Evolutionary conservation across 1,140 invertebrate species (phyloP), one percentile per base, ranked within the genome.

Genomic region (Procambarus clarkii): DNA sequence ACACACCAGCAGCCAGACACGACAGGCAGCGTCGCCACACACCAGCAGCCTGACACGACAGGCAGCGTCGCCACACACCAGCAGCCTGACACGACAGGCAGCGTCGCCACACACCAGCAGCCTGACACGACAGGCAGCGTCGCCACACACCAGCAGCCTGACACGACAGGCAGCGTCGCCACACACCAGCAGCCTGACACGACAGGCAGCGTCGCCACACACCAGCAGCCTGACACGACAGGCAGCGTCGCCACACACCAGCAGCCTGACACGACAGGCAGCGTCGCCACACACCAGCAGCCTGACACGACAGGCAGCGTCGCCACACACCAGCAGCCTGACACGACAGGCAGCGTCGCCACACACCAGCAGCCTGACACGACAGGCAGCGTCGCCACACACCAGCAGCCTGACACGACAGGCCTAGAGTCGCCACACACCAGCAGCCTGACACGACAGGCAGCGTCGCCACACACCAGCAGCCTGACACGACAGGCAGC

Each of bases 1-100:
- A 34, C 34, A 34, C 79, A 50, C 58, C 77, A 80, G 89, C 86
- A 91, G 86, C 86, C 82, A 86, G 89, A 91, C 89, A 91, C 86
- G 89, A 69, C 34, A 34, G 34, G 34, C 34, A 34, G 34, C 0
- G 34, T 0, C 34, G 34, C 34, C 34, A 34, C 34, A 34, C 79
- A 50, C 58, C 77, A 80, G 89, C 86, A 91, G 86, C 86, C 82
- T 91, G 89, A 91, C 89, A 91, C 86, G 89, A 69, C 34, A 34
- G 34, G 34, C 34, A 34, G 34, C 0, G 34, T 0, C 34, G 34
- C 34, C 34, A 34, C 34, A 34, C 34, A 34, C 34, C 34, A 34
- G 34, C 34, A 34, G 34, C 34, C 34, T 0, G 34, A 34, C 34
- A 34, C n/a, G n/a, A n/a, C 34, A 34, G 1, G 34, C 34, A 34